Percentiles rank a stretch among this genome's conserved stretches.
phyloP scores from a whole-genome alignment of 64 coral and sea anemone species.

The Acropora yongei region DNA sequence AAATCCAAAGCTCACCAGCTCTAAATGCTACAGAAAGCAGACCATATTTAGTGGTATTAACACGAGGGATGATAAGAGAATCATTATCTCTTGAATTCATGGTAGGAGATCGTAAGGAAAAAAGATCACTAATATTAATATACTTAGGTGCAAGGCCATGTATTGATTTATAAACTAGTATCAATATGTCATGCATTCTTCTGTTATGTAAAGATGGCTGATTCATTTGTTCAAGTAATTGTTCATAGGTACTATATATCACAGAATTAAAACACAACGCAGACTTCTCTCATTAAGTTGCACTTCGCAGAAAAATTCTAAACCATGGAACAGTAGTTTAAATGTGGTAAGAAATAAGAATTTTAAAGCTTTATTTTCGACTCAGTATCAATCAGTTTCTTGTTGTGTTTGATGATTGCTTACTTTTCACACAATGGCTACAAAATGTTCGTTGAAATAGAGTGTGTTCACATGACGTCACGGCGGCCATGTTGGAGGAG shows the following conservation, averaged over 20 bases:
- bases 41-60: not conserved
- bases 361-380: constrained; percentile 32
- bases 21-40: not conserved
- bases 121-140: not conserved
- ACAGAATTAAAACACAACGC: not conserved
- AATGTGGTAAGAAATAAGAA: constrained; percentile 29
- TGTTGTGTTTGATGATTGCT: constrained; percentile 22
- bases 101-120: not conserved
- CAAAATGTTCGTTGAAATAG: not conserved
- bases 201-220: not conserved
- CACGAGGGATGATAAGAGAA: not conserved
- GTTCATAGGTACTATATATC: not conserved
- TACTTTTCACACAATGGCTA: constrained; percentile 4
- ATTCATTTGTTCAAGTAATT: not conserved
- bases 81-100: not conserved
- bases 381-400: constrained; percentile 1
- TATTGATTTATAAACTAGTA: not conserved
- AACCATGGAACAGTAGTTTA: constrained; percentile 29
- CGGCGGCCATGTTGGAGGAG: no score
- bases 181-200: not conserved
- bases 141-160: not conserved
- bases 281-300: not conserved
- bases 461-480: no score
- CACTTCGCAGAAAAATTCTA: not conserved
- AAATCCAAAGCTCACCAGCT: not conserved